Evolutionary conservation across 2,113 vertebrate species (phyloP), one percentile per base, ranked within the genome.

Genomic region (Caretta caretta): DNA sequence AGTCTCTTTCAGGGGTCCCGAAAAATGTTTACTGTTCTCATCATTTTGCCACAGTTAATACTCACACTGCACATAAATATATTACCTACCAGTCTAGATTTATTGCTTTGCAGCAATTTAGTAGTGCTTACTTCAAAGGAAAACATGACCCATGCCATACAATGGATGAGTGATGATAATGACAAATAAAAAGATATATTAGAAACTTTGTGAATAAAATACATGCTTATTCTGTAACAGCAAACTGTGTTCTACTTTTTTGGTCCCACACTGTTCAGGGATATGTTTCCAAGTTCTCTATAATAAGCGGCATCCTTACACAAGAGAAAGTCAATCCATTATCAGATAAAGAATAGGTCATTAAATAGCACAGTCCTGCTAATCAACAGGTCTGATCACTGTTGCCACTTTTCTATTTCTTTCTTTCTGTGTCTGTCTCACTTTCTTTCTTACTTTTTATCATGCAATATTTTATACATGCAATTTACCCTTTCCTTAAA

Each of bases 11-110:
- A 86, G 94, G 79, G 48, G 31, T 94, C 95, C 83, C 92, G 97
- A 97, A 97, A 95, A 95, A 90, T 97, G 95, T 97, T 97, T 97
- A 97, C 91, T 97, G 86, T 94, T 97, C 90, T 95, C 93, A 97
- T 97, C 93, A 87, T 62, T 97, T 97, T 97, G 93, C 87, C 94
- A 97, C 92, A 96, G 86, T 95, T 93, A 96, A 94, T 90, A 94
- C 93, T 96, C 89, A 90, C 84, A 90, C 82, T 42, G 93, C 88
- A 96, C 93, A 81, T 69, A 81, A 97, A 97, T 97, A 93, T 97
- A 97, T 96, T 97, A 95, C 88, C 84, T 93, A 86, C 76, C 80
- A 93, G 83, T 94, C 90, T 94, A 92, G 95, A 98, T 97, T 95
- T 96, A 97, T 96, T 96, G 93, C 93, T 97, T 88, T 96, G 94